phyloP scores from a whole-genome alignment of 2,888 invertebrate genomes.

The Campoplex nolae region DNA sequence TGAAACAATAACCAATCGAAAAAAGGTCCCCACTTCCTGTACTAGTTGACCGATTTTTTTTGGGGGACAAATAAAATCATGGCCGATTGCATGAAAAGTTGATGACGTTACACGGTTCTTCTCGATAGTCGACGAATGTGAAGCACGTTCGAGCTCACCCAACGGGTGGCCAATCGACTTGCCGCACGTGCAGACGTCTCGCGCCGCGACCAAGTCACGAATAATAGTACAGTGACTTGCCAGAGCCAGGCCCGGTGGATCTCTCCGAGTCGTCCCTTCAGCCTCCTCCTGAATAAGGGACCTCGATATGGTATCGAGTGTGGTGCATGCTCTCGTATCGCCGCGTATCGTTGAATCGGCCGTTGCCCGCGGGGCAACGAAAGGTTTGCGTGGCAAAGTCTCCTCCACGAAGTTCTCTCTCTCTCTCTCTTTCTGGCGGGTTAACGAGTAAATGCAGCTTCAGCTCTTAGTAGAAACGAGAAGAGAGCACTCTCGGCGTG shows the following conservation, averaged over 20 bases:
- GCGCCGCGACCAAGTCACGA: conserved; percentile 66
- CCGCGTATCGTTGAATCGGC: conserved; percentile 69
- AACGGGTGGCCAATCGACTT: conserved; percentile 71
- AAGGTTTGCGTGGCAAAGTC: conserved; percentile 63
- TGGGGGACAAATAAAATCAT: conserved; percentile 22
- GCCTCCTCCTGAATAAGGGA: conserved; percentile 29
- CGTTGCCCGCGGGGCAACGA: conserved; percentile 62
- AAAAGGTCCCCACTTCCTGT: neutral
- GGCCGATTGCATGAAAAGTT: conserved; percentile 20
- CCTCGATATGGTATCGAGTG: conserved; percentile 71
- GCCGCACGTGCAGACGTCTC: conserved; percentile 69
- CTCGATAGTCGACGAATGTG: conserved; percentile 68
- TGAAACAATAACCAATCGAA: neutral
- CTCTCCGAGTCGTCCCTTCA: conserved; percentile 17
- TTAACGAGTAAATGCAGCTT: conserved; percentile 65
- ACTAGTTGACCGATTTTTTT: conserved; percentile 1
- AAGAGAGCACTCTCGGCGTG: conserved; percentile 52
- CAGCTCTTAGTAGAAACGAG: conserved; percentile 35
- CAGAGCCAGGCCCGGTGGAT: conserved; percentile 42
- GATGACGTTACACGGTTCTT: conserved; percentile 40
- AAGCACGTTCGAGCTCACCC: conserved; percentile 71
- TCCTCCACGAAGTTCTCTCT: conserved; percentile 53
- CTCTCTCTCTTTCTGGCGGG: conserved; percentile 28
- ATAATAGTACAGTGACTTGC: conserved; percentile 66
- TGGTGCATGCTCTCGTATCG: conserved; percentile 77